Conservation (phyloP, 2,113 vertebrate species). For the Pseudolaguvia tuberculata region DNA sequence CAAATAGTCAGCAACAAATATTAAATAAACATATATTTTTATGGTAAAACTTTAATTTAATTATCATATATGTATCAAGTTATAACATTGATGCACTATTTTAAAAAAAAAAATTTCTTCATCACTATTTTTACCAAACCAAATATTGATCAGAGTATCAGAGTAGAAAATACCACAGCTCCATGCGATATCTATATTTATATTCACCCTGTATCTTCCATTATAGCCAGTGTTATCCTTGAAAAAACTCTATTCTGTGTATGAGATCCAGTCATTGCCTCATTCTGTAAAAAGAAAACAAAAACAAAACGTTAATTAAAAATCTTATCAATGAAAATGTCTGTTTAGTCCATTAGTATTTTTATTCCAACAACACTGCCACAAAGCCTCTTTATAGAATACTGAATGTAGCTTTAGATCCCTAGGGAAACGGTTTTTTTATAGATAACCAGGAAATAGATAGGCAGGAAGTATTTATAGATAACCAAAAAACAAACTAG, state of each 20-base stretch:
- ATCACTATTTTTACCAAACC: no score
- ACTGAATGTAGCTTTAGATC: not conserved
- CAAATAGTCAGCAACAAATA: no score
- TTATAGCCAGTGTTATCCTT: slow-evolving; percentile 89
- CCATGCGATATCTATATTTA: not conserved
- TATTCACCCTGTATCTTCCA: slow-evolving; percentile 94
- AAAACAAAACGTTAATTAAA: not conserved
- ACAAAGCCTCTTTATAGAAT: not conserved
- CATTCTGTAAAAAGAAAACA: slow-evolving; percentile 78
- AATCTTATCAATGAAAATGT: not conserved
- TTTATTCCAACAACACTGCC: not conserved
- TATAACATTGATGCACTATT: no score
- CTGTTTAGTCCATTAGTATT: not conserved
- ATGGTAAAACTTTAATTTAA: no score
- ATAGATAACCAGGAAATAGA: not conserved
- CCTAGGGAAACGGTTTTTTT: not conserved
- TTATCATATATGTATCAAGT: no score
- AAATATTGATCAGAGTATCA: no score
- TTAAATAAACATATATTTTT: no score
- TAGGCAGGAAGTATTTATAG: not conserved
- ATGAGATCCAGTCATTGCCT: slow-evolving; percentile 98
- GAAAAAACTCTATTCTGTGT: slow-evolving; percentile 95
- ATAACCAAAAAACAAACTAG: no score
- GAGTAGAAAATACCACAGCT: not conserved
- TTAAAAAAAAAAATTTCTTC: no score